Percentiles rank a stretch among this genome's conserved stretches.
These are phyloP conservation scores for Drosophila neonasuta DNA, from an alignment of 2,888 invertebrate species.

Conservation along the genomic window DNA sequence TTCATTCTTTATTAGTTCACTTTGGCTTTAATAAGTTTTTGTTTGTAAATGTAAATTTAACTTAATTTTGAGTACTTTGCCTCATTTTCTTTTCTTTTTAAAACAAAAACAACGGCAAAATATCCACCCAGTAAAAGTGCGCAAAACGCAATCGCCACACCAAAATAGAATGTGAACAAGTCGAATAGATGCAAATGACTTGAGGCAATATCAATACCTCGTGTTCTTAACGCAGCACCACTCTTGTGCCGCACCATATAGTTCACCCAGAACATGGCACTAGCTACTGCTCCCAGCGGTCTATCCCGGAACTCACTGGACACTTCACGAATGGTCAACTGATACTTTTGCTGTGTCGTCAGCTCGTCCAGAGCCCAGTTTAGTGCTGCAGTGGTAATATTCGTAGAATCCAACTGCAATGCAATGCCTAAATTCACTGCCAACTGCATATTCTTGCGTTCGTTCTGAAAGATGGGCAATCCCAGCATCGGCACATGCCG, in stretches of 20 bases:
- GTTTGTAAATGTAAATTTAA: conserved; percentile 29
- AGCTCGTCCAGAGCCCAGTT: conserved; percentile 81
- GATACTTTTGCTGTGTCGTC: conserved; percentile 75
- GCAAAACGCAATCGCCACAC: conserved; percentile 59
- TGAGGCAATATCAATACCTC: conserved; percentile 74
- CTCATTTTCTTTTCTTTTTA: conserved; percentile 57
- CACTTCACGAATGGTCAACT: conserved; percentile 74
- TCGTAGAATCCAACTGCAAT: conserved; percentile 71
- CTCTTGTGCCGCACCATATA: conserved; percentile 81
- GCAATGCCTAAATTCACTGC: conserved; percentile 78
- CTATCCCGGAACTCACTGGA: conserved; percentile 81
- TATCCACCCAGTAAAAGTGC: conserved; percentile 44
- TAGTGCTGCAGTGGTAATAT: conserved; percentile 78
- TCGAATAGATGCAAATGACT: conserved; percentile 80
- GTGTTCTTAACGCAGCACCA: conserved; percentile 76
- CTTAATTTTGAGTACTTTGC: conserved; percentile 69
- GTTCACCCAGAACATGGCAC: conserved; percentile 82
- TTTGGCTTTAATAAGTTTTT: conserved; percentile 14
- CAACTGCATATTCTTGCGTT: conserved; percentile 76
- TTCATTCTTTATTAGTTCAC: conserved; percentile 29
- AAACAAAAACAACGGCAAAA: conserved; percentile 41
- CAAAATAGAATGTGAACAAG: conserved; percentile 80
- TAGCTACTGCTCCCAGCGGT: conserved; percentile 80
- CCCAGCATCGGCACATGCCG: conserved; percentile 82
- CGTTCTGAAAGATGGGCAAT: conserved; percentile 82